These are phyloP conservation scores for Platygyra sinensis DNA, from an alignment of 64 coral and sea anemone genomes.

Conservation along the genomic window DNA sequence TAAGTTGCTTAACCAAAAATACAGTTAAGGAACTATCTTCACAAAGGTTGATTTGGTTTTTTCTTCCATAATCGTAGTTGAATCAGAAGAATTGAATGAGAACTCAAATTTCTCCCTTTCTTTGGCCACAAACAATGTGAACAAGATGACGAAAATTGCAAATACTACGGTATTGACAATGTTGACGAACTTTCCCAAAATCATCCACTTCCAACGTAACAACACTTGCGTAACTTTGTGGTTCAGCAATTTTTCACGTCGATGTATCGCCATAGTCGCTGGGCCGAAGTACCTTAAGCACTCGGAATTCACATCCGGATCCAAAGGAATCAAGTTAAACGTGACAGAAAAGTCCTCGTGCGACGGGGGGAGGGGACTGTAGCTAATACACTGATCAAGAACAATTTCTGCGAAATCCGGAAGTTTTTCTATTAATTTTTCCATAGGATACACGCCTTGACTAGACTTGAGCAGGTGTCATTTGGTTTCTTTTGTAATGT, in stretches of 20 bases:
- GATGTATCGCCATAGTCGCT: constrained; percentile 51
- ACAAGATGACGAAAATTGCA: constrained; percentile 47
- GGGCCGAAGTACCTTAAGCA: constrained; percentile 10
- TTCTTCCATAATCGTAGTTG: constrained; percentile 27
- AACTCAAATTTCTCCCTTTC: constrained; percentile 51
- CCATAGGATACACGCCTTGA: not conserved
- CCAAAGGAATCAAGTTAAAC: constrained; percentile 53
- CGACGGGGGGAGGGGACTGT: constrained; percentile 32
- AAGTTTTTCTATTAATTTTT: constrained; percentile 73
- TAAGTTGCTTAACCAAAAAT: constrained; percentile 14
- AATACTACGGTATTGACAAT: constrained; percentile 48
- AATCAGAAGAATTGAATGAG: constrained; percentile 8
- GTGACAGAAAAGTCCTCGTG: constrained; percentile 66
- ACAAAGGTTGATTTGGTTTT: not conserved
- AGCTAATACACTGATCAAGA: constrained; percentile 59
- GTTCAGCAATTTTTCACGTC: constrained; percentile 67
- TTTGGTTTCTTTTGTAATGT: no score
- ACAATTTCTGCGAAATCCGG: constrained; percentile 72
- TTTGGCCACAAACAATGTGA: constrained; percentile 50
- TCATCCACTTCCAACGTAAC: constrained; percentile 70
- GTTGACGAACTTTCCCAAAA: constrained; percentile 59
- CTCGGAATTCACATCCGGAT: not conserved
- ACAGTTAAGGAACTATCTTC: not conserved
- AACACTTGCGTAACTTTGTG: constrained; percentile 61
- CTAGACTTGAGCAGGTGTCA: not conserved